Percentiles rank a stretch among this genome's conserved stretches.
These are phyloP conservation scores for Semotilus atromaculatus DNA, from an alignment of 2,797 vertebrate species.

Conservation along the genomic window DNA sequence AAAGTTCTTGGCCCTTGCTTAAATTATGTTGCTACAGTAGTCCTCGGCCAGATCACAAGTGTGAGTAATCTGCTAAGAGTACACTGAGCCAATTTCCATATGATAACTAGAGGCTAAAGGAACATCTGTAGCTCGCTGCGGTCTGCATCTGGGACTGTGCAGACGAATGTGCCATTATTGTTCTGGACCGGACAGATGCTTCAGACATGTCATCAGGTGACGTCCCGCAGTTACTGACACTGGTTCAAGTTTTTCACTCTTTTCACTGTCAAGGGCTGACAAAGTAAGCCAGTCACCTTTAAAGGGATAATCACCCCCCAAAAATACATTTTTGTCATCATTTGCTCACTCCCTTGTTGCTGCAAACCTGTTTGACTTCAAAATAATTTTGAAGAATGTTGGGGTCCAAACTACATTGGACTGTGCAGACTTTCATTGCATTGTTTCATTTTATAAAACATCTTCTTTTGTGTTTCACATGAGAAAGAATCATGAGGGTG, in stretches of 20 bases:
- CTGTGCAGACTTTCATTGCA: neutral
- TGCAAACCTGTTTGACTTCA: neutral
- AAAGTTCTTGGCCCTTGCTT: conserved; percentile 8
- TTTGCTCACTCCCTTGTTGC: neutral
- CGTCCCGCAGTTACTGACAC: neutral
- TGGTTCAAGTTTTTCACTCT: neutral
- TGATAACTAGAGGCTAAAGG: conserved; percentile 42
- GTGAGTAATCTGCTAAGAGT: conserved; percentile 27
- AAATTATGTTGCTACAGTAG: neutral
- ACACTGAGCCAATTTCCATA: conserved; percentile 38
- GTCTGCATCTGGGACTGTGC: conserved; percentile 41
- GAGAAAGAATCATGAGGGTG: neutral
- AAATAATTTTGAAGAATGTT: neutral
- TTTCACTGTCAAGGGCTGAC: conserved; percentile 4
- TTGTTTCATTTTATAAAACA: neutral
- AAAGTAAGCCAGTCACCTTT: neutral
- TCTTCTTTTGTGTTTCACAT: neutral
- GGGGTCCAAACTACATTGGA: neutral
- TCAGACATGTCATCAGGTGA: conserved; percentile 24
- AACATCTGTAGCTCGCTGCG: conserved; percentile 45
- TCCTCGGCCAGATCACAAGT: conserved; percentile 21
- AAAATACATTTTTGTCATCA: neutral
- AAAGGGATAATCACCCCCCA: neutral
- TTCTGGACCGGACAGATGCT: conserved; percentile 45
- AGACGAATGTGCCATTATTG: conserved; percentile 49